A percentile compares a stretch with the other conserved stretches of the same genome.
These are phyloP conservation scores for Barnardius zonarius DNA, from an alignment of 2,113 vertebrate species.

Conservation along the genomic window DNA sequence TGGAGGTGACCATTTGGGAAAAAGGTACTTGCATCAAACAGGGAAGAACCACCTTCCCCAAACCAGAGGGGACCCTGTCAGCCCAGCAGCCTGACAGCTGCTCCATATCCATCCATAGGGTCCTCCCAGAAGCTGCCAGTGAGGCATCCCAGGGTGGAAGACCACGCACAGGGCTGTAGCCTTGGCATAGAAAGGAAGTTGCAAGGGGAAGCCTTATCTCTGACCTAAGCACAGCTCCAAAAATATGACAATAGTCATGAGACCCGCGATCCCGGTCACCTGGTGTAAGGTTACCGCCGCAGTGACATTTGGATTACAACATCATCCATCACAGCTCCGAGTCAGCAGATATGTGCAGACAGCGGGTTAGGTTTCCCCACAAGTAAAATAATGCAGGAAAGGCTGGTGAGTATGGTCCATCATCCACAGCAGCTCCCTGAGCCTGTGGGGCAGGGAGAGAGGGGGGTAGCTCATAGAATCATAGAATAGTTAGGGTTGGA, in stretches of 20 bases:
- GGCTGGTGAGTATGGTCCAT: fast-evolving
- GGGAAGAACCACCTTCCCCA: background rate
- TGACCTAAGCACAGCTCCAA: background rate
- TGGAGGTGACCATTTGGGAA: background rate
- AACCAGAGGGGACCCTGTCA: background rate
- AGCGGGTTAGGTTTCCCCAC: constrained; percentile 14
- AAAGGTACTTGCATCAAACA: no score
- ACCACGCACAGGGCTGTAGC: fast-evolving
- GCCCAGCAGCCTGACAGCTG: background rate
- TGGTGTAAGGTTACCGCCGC: background rate
- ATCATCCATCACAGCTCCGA: constrained; percentile 4
- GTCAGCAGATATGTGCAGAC: constrained; percentile 5
- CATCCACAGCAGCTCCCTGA: background rate
- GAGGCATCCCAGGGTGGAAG: background rate
- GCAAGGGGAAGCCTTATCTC: background rate
- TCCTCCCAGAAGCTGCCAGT: background rate
- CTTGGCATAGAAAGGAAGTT: background rate
- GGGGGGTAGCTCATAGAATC: background rate
- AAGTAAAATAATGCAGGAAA: background rate
- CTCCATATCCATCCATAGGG: fast-evolving
- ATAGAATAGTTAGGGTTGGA: no score
- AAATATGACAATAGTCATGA: constrained; percentile 50
- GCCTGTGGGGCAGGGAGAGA: background rate
- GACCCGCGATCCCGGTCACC: background rate
- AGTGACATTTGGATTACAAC: constrained; percentile 62